Percentiles rank a stretch among this genome's conserved stretches.
Conservation (phyloP, 1,140 invertebrate genomes). For the Arctopsyche grandis region DNA sequence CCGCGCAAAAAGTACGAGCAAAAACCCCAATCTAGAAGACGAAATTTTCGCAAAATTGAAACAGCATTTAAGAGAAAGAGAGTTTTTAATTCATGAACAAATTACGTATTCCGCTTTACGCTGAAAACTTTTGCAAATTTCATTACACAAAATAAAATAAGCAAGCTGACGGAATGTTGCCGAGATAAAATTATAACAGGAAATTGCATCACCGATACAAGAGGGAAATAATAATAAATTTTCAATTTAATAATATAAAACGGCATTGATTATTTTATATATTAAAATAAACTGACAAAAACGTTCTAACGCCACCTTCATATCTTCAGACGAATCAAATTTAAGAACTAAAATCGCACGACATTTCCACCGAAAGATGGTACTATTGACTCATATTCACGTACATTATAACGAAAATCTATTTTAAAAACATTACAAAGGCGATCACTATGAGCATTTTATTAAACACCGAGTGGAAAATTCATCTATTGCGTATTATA, state of each 20-base stretch:
- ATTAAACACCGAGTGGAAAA: no score
- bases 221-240: no score
- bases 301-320: conserved; percentile 1
- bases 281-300: no score
- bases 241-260: no score
- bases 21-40: neutral
- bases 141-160: neutral
- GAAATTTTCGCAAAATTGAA: conserved; percentile 3
- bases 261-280: no score
- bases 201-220: no score
- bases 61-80: neutral
- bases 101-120: conserved; percentile 4
- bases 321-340: neutral
- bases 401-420: neutral
- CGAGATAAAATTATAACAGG: no score
- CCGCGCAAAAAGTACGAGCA: neutral
- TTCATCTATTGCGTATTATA: no score
- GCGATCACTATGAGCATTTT: neutral
- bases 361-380: conserved; percentile 18
- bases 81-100: conserved; percentile 25
- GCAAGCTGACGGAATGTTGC: neutral
- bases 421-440: neutral
- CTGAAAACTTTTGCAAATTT: neutral
- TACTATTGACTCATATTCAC: neutral
- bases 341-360: neutral